Evolutionary conservation across 2,113 vertebrate genomes (phyloP).

Genomic region (Pterocles gutturalis): DNA sequence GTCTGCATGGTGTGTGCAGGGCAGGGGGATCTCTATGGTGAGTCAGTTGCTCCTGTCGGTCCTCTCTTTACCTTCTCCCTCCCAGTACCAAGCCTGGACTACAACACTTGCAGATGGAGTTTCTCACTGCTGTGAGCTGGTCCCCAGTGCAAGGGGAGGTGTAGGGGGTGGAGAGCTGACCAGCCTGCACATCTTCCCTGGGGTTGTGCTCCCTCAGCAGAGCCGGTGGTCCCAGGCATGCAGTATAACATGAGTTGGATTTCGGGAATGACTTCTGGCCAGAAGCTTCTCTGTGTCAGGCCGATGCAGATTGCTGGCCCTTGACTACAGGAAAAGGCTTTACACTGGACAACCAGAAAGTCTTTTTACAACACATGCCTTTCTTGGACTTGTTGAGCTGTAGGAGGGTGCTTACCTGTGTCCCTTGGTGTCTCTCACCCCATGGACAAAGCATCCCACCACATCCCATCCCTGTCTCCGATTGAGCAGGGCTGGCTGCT

Average conservation of each 20-base stretch:
- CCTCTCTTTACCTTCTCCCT: not conserved
- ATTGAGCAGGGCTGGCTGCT: not conserved
- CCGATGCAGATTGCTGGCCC: not conserved
- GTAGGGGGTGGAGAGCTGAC: not conserved
- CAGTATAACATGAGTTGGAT: not conserved
- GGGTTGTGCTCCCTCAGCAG: not conserved
- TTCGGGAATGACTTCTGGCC: not conserved
- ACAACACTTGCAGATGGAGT: not conserved
- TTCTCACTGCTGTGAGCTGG: not conserved
- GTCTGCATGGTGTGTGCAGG: not conserved
- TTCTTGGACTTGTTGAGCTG: not conserved
- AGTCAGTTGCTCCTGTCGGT: accelerated
- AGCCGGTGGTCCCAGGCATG: not conserved
- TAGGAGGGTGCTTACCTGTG: not conserved
- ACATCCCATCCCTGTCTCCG: accelerated
- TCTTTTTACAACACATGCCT: not conserved
- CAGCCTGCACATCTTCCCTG: not conserved
- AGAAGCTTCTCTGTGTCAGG: not conserved
- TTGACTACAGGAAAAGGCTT: conserved; percentile 17
- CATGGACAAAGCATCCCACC: not conserved
- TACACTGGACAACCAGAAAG: not conserved
- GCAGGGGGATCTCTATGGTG: not conserved
- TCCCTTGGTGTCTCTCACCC: not conserved
- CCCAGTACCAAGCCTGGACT: not conserved
- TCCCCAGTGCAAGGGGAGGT: not conserved